Base-by-base conservation (phyloP, 2,797 vertebrate species). In the Sebastes itinus region DNA sequence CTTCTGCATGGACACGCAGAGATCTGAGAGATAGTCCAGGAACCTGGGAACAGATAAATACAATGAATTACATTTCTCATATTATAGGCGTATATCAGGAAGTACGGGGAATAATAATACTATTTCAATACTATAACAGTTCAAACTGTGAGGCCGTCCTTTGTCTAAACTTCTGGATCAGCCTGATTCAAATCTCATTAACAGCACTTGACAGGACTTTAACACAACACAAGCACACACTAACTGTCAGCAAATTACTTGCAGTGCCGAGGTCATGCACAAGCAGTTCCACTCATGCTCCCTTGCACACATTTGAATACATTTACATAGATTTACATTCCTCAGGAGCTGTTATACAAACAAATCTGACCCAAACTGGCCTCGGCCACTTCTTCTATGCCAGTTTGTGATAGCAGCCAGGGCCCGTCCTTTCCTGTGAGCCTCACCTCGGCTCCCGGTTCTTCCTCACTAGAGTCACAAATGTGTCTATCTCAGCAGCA, bases 1-100 rank as follows among this genome's bases (percentile, higher is more conserved):
- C 83, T 99, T 99, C 73, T 96, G 98, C 98, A 99, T 99, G 78
- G 98, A 99, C 74, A 99, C 99, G 6, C 99, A 99, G 54, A 99
- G 96, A 90, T 99, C 99, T 0, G 99, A 99, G 81, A 99, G 95
- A 90, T 99, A 99, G 95, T 99, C 99, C 93, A 99, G 94, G 94
- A 99, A 99, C 94, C 99, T 99, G 80, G 1, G 4, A 1, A 82
- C 20, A 84, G 73, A 79, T 33, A 49, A 49, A 49, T 8, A 79
- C 73, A 70, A 58, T 12, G 74, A 27, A 82, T 33, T 9, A 54
- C 3, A 80, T 25, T 60, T 52, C 5, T 22, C 4, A 61, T n/a
- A 35, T 14, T 18, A 22, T 2, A 62, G 42, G 23, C 1, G 6
- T 16, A 67, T 14, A 0, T 35, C 3, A 58, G 23, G 1, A 75